Conservation (phyloP, 2,113 vertebrate genomes). For the Gasterosteus nipponicus region DNA sequence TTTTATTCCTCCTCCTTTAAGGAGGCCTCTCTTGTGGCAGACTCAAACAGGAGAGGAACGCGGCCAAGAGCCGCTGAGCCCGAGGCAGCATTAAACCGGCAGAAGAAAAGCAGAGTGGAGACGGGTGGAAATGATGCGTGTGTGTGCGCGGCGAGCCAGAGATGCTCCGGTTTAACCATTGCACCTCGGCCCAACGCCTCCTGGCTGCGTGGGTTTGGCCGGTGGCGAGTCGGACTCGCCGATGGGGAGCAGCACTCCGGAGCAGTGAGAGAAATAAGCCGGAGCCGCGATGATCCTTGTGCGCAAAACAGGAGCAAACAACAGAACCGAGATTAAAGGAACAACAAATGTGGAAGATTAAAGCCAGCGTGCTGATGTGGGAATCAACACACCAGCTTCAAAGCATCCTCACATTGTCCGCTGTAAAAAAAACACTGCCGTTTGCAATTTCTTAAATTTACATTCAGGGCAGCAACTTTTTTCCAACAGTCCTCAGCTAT, state of each 20-base stretch:
- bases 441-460: conserved; percentile 47
- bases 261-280: conserved; percentile 50
- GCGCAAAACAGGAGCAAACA: conserved; percentile 59
- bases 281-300: conserved; percentile 36
- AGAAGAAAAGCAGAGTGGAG: background rate
- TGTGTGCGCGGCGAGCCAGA: conserved; percentile 26
- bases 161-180: conserved; percentile 38
- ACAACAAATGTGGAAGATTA: conserved; percentile 61
- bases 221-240: conserved; percentile 25
- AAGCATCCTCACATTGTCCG: conserved; percentile 39
- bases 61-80: conserved; percentile 62
- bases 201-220: conserved; percentile 11
- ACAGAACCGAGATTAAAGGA: conserved; percentile 43
- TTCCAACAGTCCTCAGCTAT: conserved; percentile 7
- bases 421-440: conserved; percentile 53
- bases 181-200: too few relatives aligned
- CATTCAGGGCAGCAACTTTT: conserved; percentile 48
- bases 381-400: conserved; percentile 45
- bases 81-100: conserved; percentile 46
- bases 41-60: background rate
- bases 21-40: conserved; percentile 38
- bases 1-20: background rate
- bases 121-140: conserved; percentile 46
- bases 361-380: conserved; percentile 53
- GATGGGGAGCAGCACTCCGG: conserved; percentile 15